Evolutionary conservation across 2,113 vertebrate genomes (phyloP).

Genomic region (Bos taurus): DNA sequence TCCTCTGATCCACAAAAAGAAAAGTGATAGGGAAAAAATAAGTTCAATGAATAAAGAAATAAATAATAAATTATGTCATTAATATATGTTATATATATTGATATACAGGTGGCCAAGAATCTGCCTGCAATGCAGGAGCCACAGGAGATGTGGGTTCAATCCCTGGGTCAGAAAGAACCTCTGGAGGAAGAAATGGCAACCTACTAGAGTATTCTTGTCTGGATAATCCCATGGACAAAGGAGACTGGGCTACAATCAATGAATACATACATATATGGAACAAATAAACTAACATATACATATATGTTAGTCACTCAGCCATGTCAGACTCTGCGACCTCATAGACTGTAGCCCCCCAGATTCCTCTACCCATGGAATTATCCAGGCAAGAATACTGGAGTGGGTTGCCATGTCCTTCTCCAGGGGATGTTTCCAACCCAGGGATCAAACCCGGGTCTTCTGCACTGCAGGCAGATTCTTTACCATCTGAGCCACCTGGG

Average conservation of each 20-base stretch:
- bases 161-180: background rate
- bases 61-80: background rate
- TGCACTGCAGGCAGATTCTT: background rate
- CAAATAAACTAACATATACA: background rate
- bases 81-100: background rate
- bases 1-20: background rate
- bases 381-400: background rate
- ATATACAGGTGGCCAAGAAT: background rate
- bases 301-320: background rate
- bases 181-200: background rate
- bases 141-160: background rate
- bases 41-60: background rate
- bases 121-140: background rate
- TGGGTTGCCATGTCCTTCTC: background rate
- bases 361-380: background rate
- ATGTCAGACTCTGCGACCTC: background rate
- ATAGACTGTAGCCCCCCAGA: background rate
- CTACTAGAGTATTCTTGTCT: background rate
- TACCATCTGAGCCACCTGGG: background rate
- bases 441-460: background rate
- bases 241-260: background rate
- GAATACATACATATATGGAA: background rate
- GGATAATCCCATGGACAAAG: background rate
- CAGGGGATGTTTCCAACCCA: background rate
- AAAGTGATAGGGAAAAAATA: background rate